phyloP scores from a whole-genome alignment of 2,797 vertebrate species.

The Scomberomorus guttatus region DNA sequence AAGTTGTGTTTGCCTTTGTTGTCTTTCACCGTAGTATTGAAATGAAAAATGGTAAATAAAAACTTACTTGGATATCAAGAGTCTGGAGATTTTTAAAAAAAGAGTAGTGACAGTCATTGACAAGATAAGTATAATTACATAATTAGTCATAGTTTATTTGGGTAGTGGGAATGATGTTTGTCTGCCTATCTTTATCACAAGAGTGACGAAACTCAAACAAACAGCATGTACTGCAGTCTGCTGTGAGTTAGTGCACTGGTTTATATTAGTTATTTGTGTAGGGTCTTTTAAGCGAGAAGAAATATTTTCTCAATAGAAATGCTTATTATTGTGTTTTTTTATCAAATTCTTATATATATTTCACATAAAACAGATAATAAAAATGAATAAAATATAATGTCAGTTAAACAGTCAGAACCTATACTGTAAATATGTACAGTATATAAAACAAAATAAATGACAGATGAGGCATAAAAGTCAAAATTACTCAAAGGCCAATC shows the following conservation, averaged over 20 bases:
- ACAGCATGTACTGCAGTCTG: slow-evolving; percentile 21
- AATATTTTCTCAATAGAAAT: too few relatives aligned
- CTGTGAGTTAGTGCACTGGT: too few relatives aligned
- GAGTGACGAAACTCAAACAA: slow-evolving; percentile 53
- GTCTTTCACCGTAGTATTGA: neutral
- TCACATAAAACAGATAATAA: neutral
- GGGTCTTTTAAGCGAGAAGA: neutral
- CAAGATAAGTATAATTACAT: neutral
- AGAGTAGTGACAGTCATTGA: neutral
- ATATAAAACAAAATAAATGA: neutral
- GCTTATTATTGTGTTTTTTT: neutral
- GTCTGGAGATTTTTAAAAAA: neutral
- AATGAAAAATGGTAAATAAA: neutral
- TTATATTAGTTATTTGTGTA: slow-evolving; percentile 31
- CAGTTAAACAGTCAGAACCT: neutral
- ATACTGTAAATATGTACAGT: neutral
- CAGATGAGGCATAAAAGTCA: neutral
- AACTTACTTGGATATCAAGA: too few relatives aligned
- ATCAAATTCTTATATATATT: too few relatives aligned
- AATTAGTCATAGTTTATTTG: neutral
- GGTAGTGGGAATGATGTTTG: neutral
- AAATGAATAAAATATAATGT: neutral
- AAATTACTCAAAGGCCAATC: neutral
- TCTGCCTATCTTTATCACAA: slow-evolving; percentile 4
- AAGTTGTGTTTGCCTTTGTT: neutral